Evolutionary conservation across 1,140 invertebrate genomes (phyloP).

Genomic region (Hyles euphorbiae): DNA sequence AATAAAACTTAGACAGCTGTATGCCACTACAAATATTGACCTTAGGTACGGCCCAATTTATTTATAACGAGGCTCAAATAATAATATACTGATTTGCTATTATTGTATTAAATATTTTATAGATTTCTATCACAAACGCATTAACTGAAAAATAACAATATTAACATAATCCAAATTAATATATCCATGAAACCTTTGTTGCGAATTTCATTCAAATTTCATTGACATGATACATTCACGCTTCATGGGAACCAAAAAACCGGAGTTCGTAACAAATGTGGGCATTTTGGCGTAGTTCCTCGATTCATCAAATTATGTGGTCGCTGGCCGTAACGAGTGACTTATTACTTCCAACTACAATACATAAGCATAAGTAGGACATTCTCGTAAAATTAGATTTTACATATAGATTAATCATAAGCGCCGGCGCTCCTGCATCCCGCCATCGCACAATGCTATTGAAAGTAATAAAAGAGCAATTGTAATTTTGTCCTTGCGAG

Average conservation of each 20-base stretch:
- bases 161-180: too few relatives aligned
- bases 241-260: conserved; percentile 28
- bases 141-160: too few relatives aligned
- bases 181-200: too few relatives aligned
- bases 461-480: conserved; percentile 15
- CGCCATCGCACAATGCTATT: conserved; percentile 12
- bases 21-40: too few relatives aligned
- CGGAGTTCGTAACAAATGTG: conserved; percentile 36
- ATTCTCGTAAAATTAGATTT: conserved; percentile 16
- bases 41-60: too few relatives aligned
- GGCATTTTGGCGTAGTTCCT: conserved; percentile 51
- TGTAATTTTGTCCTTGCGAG: conserved; percentile 14
- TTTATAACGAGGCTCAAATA: too few relatives aligned
- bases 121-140: too few relatives aligned
- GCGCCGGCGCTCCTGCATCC: conserved; percentile 22
- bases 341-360: conserved; percentile 16
- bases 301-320: conserved; percentile 38
- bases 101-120: too few relatives aligned
- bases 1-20: too few relatives aligned
- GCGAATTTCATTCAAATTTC: too few relatives aligned
- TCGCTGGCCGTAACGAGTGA: conserved; percentile 39
- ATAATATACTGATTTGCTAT: too few relatives aligned
- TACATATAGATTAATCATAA: conserved; percentile 20
- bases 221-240: background rate
- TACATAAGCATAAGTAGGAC: conserved; percentile 1